Percentiles rank a stretch among this genome's conserved stretches.
These are phyloP conservation scores for Podarcis raffonei DNA, from an alignment of 2,113 vertebrate genomes.

Conservation along the genomic window DNA sequence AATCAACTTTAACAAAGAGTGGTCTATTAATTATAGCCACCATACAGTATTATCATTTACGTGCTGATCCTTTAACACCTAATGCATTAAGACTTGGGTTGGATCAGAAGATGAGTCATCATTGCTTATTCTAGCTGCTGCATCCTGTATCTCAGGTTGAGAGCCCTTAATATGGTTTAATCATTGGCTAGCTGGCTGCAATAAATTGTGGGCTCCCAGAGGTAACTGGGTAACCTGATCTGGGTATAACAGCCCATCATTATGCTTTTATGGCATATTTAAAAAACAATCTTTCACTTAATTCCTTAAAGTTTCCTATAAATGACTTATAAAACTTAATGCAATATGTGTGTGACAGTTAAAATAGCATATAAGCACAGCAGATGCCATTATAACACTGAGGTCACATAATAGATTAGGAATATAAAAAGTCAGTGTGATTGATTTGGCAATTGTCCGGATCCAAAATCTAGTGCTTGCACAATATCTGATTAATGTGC, in stretches of 20 bases:
- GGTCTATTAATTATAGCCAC: not conserved
- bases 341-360: not conserved
- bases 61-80: not conserved
- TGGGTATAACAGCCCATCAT: not conserved
- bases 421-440: not conserved
- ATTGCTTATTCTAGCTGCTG: not conserved
- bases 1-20: not conserved
- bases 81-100: not conserved
- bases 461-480: not conserved
- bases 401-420: not conserved
- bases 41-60: not conserved
- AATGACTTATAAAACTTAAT: not conserved
- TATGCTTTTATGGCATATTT: conserved; percentile 6
- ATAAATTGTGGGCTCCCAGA: not conserved
- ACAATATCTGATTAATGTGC: not conserved
- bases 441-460: not conserved
- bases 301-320: not conserved
- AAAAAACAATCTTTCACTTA: conserved; percentile 13
- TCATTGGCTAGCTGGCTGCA: not conserved
- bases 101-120: not conserved
- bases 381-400: not conserved
- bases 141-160: not conserved
- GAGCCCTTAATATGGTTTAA: not conserved
- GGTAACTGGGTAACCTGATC: not conserved
- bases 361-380: not conserved